These are phyloP conservation scores for Lordiphosa fenestrarum DNA, from an alignment of 2,888 invertebrate species.

Conservation along the genomic window DNA sequence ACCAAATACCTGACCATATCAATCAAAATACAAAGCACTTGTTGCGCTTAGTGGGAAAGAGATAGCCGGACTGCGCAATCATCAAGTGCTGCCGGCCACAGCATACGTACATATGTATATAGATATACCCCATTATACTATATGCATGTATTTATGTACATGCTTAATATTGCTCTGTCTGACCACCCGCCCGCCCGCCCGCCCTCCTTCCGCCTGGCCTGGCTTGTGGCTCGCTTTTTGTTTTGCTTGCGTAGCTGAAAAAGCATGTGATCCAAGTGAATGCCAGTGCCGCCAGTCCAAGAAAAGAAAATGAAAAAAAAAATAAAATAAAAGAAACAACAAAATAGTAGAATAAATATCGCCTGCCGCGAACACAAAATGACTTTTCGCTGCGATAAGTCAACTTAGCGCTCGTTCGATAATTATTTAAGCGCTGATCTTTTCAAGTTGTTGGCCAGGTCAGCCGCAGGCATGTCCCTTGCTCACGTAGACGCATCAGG, in stretches of 20 bases:
- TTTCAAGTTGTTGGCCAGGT: constrained; percentile 21
- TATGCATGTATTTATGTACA: constrained; percentile 30
- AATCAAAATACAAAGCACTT: constrained; percentile 43
- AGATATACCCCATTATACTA: constrained; percentile 19
- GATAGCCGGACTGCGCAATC: constrained; percentile 16
- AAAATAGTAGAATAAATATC: constrained; percentile 37
- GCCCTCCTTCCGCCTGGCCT: background rate
- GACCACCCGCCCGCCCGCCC: no score
- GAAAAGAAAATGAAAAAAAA: constrained; percentile 31
- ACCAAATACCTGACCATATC: constrained; percentile 43
- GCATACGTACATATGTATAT: constrained; percentile 13
- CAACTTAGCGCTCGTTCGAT: constrained; percentile 48
- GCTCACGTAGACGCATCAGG: constrained; percentile 22
- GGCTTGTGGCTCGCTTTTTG: constrained; percentile 42
- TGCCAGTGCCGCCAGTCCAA: constrained; percentile 29
- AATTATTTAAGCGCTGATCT: constrained; percentile 47
- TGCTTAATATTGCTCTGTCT: constrained; percentile 51
- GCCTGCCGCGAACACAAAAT: constrained; percentile 1
- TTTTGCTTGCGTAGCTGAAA: constrained; percentile 70
- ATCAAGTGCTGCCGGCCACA: constrained; percentile 30
- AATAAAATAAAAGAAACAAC: constrained; percentile 22
- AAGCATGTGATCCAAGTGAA: constrained; percentile 65
- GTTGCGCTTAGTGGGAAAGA: constrained; percentile 7
- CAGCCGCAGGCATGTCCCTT: constrained; percentile 15
- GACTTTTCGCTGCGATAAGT: constrained; percentile 20